These are phyloP conservation scores for Hirundichthys speculiger DNA, from an alignment of 2,113 vertebrate genomes.

Conservation along the genomic window DNA sequence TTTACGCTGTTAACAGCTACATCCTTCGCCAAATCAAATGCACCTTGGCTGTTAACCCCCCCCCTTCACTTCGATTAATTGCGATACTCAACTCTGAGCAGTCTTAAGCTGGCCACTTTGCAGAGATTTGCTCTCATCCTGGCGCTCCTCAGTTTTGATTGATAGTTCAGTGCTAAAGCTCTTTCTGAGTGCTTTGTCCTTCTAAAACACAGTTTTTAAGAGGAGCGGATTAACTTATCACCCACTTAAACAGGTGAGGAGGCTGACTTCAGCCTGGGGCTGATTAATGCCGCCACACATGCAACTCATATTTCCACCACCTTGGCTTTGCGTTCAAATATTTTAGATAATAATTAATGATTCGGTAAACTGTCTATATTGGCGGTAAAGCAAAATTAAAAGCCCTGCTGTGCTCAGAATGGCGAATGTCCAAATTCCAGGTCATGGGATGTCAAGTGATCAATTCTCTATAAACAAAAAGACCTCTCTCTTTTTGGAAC, in stretches of 20 bases:
- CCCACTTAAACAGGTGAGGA: slow-evolving; percentile 20
- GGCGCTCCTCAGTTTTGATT: slow-evolving; percentile 45
- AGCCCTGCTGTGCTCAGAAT: not conserved
- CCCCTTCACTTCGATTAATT: slow-evolving; percentile 47
- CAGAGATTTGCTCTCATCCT: slow-evolving; percentile 39
- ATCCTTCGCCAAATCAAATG: slow-evolving; percentile 37
- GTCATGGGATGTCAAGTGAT: slow-evolving; percentile 12
- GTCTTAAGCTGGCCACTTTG: slow-evolving; percentile 50
- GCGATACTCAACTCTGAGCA: slow-evolving; percentile 44
- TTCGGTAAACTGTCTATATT: not conserved
- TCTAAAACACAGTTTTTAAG: slow-evolving; percentile 43
- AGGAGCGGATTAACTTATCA: slow-evolving; percentile 38
- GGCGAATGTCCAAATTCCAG: not conserved
- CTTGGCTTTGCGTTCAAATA: not conserved
- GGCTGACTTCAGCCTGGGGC: slow-evolving; percentile 4
- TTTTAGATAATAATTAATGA: not conserved
- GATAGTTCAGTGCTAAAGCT: slow-evolving; percentile 34
- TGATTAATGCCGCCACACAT: not conserved
- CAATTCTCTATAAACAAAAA: slow-evolving; percentile 10
- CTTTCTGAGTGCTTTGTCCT: slow-evolving; percentile 34
- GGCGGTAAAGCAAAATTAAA: not conserved
- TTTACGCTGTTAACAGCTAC: slow-evolving; percentile 20
- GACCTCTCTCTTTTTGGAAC: slow-evolving; percentile 1
- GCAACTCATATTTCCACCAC: not conserved
- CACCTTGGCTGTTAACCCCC: slow-evolving; percentile 47